Base-by-base conservation (phyloP, 2,797 vertebrate genomes). In the Liasis olivaceus region DNA sequence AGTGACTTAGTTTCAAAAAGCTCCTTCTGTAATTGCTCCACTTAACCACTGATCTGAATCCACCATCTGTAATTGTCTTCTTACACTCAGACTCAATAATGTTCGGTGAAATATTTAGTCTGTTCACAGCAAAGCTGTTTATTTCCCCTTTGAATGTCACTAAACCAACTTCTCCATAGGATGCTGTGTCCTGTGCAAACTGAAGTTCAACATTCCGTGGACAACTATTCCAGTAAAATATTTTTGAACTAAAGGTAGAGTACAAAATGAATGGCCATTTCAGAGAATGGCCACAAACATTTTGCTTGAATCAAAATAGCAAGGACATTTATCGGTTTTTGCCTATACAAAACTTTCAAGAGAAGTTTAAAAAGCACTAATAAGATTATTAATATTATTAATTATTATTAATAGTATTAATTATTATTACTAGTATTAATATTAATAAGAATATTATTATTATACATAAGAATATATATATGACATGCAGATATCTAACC, bases 41-140 rank as follows among this genome's bases (percentile, higher is more conserved):
- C 84, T 93, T 93, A 93, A 85, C 89, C 89, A 93, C 84, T 90
- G 92, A 90, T 93, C 92, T 93, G 92, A 60, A 93, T 87, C 92
- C 90, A 89, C 92, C 92, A 93, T 93, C 92, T 90, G 92, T 85
- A 87, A 66, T 87, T 81, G 72, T 81, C 47, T 62, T 93, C 58
- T 87, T 90, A 42, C 36, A 87, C 36, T 87, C 84, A 58, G 77
- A 81, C 28, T 90, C 64, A 66, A 81, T 93, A 85, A 93, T 64
- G 62, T 93, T 93, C 64, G 62, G n/a, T 59, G 77, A 62, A 90
- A 26, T 77, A 54, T 93, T 72, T 66, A 69, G 42, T 87, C n/a
- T 36, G 22, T 42, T 60, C 63, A 72, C 6, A 60, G 5, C n/a
- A 5, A 15, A 87, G 31, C 22, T 47, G 42, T 31, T 58, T 90